Conservation (phyloP, 2,797 vertebrate species). For the Neoniphon sammara region DNA sequence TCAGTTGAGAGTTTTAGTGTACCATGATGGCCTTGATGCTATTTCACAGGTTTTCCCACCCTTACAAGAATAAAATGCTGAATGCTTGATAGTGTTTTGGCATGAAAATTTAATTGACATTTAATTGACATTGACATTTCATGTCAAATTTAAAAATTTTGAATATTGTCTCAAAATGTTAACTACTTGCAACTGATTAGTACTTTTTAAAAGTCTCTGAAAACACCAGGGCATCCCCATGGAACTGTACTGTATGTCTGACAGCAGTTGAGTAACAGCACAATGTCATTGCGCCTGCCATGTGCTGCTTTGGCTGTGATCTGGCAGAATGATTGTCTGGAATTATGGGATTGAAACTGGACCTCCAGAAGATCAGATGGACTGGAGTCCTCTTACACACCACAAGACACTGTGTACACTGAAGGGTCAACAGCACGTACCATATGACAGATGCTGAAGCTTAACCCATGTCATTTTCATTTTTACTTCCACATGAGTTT, state of each 20-base stretch:
- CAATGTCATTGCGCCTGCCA: constrained; percentile 61
- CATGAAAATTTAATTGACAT: no score
- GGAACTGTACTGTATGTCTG: constrained; percentile 16
- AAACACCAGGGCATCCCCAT: constrained; percentile 2
- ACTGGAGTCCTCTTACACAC: constrained; percentile 38
- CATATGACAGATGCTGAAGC: neutral
- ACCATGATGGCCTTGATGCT: no score
- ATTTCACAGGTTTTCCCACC: no score
- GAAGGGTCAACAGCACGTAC: neutral
- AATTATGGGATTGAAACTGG: constrained; percentile 52
- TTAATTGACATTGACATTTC: no score
- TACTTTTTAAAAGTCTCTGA: no score
- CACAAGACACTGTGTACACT: neutral
- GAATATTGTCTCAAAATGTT: no score
- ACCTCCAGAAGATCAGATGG: constrained; percentile 26
- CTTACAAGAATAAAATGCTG: no score
- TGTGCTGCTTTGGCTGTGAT: constrained; percentile 32
- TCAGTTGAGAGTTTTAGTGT: no score
- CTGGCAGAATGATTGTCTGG: neutral
- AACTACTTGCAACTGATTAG: no score
- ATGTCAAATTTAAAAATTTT: no score
- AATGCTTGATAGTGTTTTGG: no score
- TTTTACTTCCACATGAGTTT: neutral
- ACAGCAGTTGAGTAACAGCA: constrained; percentile 28
- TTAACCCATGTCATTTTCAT: neutral